These are phyloP conservation scores for Prionchulus punctatus DNA, from an alignment of 2,888 invertebrate species.

Conservation along the genomic window DNA sequence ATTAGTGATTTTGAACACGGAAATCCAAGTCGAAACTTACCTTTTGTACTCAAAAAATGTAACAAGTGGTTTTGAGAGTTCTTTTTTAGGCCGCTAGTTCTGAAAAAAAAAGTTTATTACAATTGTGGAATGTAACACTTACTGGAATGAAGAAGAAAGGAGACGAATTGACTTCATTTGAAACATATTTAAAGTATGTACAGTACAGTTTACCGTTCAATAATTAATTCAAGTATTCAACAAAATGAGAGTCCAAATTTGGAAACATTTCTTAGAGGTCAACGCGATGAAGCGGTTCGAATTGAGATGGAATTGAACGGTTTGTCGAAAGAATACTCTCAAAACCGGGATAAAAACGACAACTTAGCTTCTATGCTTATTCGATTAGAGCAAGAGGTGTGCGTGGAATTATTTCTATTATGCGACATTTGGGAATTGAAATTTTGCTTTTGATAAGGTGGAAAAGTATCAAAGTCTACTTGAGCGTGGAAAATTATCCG, in stretches of 20 bases:
- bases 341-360: not conserved
- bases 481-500: not conserved
- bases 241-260: too few species aligned
- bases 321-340: not conserved
- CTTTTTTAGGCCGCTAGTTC: not conserved
- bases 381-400: not conserved
- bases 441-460: too few species aligned
- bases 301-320: not conserved
- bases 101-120: not conserved
- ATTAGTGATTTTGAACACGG: not conserved
- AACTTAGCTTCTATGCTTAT: not conserved
- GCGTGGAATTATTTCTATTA: too few species aligned
- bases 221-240: too few species aligned
- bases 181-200: too few species aligned
- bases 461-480: not conserved
- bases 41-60: not conserved
- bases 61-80: not conserved
- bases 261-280: not conserved
- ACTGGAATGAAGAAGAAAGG: not conserved
- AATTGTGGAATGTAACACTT: not conserved
- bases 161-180: too few species aligned
- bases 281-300: not conserved
- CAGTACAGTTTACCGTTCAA: too few species aligned
- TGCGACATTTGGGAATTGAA: too few species aligned
- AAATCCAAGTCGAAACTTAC: not conserved